Percentiles rank a stretch among this genome's conserved stretches.
phyloP scores from a whole-genome alignment of 2,797 vertebrate species.

The Iguana delicatissima region DNA sequence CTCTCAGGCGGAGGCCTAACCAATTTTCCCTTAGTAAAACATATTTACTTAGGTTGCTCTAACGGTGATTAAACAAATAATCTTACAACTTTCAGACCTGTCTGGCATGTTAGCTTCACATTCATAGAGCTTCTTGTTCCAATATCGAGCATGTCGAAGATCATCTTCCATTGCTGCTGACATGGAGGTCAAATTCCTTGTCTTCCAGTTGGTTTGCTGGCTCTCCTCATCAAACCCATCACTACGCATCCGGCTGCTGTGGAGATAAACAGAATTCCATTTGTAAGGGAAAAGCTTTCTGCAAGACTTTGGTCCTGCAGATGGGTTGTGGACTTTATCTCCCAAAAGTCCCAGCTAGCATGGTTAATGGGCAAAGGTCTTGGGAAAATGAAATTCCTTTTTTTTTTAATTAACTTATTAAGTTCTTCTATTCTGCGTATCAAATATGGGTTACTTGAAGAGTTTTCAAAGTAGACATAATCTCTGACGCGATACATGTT shows the following conservation, averaged over 20 bases:
- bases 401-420: no score
- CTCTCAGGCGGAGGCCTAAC: no score
- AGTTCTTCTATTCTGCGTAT: conserved; percentile 87
- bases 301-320: neutral
- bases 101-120: conserved; percentile 94
- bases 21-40: no score
- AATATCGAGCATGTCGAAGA: conserved; percentile 88
- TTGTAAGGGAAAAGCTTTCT: conserved; percentile 22
- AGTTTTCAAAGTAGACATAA: conserved; percentile 88
- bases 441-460: conserved; percentile 86
- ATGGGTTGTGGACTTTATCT: no score
- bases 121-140: conserved; percentile 93
- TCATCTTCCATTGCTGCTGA: conserved; percentile 83
- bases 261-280: conserved; percentile 45
- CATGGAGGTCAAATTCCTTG: conserved; percentile 72
- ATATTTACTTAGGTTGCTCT: neutral
- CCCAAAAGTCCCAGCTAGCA: no score
- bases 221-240: conserved; percentile 87
- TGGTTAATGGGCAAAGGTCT: neutral
- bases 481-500: no score
- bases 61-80: no score
- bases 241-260: conserved; percentile 91
- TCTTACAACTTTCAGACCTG: conserved; percentile 80
- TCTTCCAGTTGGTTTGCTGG: conserved; percentile 75
- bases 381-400: neutral